Conservation (phyloP, 2,888 invertebrate species). For the Callyntrura sp. region DNA sequence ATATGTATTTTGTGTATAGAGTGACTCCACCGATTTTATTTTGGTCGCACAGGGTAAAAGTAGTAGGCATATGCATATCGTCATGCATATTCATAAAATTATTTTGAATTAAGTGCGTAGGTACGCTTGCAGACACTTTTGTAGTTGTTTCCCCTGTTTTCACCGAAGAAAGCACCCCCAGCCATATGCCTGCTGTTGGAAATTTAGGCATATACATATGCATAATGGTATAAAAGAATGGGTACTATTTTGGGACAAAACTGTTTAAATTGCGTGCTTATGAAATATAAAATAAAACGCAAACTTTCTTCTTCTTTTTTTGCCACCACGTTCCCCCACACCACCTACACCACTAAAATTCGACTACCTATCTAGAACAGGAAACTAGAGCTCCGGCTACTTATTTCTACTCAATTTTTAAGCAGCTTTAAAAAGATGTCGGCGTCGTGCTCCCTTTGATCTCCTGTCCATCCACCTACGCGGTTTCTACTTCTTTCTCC, state of each 20-base stretch:
- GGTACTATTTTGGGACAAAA: background rate
- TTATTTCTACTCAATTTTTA: too few relatives aligned
- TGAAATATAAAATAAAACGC: too few relatives aligned
- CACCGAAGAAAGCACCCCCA: background rate
- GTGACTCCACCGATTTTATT: background rate
- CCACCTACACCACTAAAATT: too few relatives aligned
- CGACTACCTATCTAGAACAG: too few relatives aligned
- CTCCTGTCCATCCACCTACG: too few relatives aligned
- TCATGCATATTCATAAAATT: slow-evolving; percentile 22
- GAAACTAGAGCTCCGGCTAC: too few relatives aligned
- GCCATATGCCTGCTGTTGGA: background rate
- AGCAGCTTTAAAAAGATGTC: too few relatives aligned
- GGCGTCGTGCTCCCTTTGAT: too few relatives aligned
- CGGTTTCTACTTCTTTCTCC: too few relatives aligned
- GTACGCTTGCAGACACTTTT: background rate
- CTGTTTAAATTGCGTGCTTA: too few relatives aligned
- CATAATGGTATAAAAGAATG: background rate
- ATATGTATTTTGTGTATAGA: background rate
- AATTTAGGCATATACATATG: background rate
- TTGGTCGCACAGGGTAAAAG: background rate
- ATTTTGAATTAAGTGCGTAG: background rate
- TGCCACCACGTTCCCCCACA: too few relatives aligned
- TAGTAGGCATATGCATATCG: background rate
- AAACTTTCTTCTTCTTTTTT: too few relatives aligned
- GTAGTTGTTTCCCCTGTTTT: background rate